Percentiles rank a stretch among this genome's conserved stretches.
Conservation (phyloP, 2,113 vertebrate species). For the Ophthalmolycus amberensis region DNA sequence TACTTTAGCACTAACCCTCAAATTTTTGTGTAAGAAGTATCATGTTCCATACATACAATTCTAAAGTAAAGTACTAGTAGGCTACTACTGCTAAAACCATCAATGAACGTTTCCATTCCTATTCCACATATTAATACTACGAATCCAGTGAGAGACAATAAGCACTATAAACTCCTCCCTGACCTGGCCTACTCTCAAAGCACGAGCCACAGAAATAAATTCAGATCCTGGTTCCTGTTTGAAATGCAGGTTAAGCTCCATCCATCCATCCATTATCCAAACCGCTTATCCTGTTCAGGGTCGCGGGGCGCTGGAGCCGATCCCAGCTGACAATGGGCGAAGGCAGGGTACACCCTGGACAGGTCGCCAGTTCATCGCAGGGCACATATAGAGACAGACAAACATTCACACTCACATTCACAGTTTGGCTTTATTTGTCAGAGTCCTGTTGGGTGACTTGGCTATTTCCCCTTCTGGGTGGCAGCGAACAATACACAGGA, state of each 20-base stretch:
- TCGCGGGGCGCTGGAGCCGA: no score
- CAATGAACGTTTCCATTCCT: neutral
- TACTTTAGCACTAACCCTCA: neutral
- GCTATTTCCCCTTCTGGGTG: slow-evolving; percentile 4
- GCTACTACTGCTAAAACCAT: neutral
- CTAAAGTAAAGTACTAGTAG: neutral
- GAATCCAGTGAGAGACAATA: neutral
- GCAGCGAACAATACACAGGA: slow-evolving; percentile 14
- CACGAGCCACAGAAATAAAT: neutral
- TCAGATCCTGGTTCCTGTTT: neutral
- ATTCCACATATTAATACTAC: neutral
- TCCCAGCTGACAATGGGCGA: no score
- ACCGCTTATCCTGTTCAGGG: no score
- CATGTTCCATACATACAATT: neutral
- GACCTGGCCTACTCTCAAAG: neutral
- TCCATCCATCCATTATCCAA: no score
- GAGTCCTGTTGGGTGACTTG: neutral
- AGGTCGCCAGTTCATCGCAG: no score
- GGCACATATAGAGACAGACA: no score
- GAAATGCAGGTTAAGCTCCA: neutral
- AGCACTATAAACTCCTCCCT: neutral
- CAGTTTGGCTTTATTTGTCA: neutral
- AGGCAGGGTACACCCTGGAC: no score
- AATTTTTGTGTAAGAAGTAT: neutral
- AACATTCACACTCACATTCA: no score